A percentile compares a stretch with the other conserved stretches of the same genome.
phyloP scores from a whole-genome alignment of 2,888 invertebrate genomes.

The Hermaeophaga mercurialis region DNA sequence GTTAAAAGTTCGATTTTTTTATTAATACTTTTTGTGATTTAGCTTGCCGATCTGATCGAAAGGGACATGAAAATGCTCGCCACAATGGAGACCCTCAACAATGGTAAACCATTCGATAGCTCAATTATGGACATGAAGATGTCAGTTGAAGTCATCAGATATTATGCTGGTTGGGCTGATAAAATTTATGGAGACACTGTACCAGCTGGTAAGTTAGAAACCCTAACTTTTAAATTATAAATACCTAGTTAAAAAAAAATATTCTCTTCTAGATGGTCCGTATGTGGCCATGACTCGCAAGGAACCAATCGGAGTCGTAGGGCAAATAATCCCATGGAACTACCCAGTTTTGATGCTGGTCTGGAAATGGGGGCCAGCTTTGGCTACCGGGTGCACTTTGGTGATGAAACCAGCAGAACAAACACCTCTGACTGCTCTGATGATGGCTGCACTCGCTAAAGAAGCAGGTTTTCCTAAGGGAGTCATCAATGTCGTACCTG shows the following conservation, averaged over 20 bases:
- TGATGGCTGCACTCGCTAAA: constrained; percentile 71
- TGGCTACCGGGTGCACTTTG: constrained; percentile 72
- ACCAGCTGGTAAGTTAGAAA: constrained; percentile 64
- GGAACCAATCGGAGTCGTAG: constrained; percentile 80
- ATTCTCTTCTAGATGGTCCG: constrained; percentile 58
- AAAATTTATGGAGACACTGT: constrained; percentile 85
- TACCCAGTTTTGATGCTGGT: constrained; percentile 78
- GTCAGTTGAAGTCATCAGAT: constrained; percentile 62
- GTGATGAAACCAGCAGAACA: constrained; percentile 85
- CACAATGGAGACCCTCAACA: constrained; percentile 77
- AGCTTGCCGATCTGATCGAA: constrained; percentile 77
- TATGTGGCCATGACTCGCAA: constrained; percentile 68
- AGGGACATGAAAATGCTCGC: constrained; percentile 72
- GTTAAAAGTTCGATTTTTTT: no score
- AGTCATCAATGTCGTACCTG: constrained; percentile 76
- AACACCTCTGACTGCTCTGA: constrained; percentile 78
- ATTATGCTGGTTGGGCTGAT: constrained; percentile 86
- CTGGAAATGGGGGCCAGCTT: constrained; percentile 77
- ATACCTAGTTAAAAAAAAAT: not conserved
- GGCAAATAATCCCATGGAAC: constrained; percentile 83
- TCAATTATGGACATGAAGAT: constrained; percentile 62
- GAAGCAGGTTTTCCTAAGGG: constrained; percentile 83
- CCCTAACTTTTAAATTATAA: not conserved
- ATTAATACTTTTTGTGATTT: constrained; percentile 33
- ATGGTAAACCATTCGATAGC: constrained; percentile 72